phyloP scores from a whole-genome alignment of 2,888 invertebrate genomes.

The Zelleria hepariella region DNA sequence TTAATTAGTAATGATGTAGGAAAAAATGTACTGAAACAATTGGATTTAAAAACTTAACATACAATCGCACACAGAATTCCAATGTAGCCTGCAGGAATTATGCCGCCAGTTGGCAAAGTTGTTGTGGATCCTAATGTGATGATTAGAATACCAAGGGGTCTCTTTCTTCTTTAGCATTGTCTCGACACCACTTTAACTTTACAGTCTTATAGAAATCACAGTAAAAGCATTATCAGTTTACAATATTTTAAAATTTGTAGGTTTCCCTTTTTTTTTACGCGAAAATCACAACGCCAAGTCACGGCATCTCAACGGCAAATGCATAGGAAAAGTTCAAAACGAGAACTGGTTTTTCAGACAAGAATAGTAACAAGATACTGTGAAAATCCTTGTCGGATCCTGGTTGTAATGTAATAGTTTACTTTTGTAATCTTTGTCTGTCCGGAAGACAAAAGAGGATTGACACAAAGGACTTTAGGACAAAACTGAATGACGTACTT shows the following conservation, averaged over 20 bases:
- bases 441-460: background rate
- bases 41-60: slow-evolving; percentile 19
- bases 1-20: too few species aligned
- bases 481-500: background rate
- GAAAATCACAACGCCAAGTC: background rate
- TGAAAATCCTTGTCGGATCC: background rate
- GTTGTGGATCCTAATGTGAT: slow-evolving; percentile 50
- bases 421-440: background rate
- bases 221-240: background rate
- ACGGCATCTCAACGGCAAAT: slow-evolving; percentile 27
- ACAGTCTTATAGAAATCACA: background rate
- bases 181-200: background rate
- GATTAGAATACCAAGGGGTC: slow-evolving; percentile 56
- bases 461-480: background rate
- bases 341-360: slow-evolving; percentile 38
- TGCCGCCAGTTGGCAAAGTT: slow-evolving; percentile 48
- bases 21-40: background rate
- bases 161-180: slow-evolving; percentile 63
- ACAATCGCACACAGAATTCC: slow-evolving; percentile 60
- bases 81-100: slow-evolving; percentile 49
- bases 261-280: slow-evolving; percentile 57
- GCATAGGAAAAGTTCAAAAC: slow-evolving; percentile 28
- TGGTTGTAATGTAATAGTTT: background rate
- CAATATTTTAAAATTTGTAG: background rate
- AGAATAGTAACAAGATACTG: slow-evolving; percentile 30